Base-by-base conservation (phyloP, 2,888 invertebrate genomes). In the Cantharis nigra region DNA sequence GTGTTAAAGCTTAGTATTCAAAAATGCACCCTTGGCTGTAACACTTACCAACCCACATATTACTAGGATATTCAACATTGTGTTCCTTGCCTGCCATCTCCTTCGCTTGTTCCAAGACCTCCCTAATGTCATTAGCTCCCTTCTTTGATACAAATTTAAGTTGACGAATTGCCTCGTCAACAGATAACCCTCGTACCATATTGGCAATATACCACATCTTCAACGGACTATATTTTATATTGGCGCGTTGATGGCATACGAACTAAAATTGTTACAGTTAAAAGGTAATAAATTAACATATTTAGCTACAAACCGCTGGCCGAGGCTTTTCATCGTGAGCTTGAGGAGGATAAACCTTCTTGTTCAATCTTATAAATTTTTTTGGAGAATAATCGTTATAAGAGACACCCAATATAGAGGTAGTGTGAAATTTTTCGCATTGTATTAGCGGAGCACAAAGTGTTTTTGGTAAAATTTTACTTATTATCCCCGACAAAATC, bases 91-190 rank as follows among this genome's bases (percentile, higher is more conserved):
- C 94, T 64, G 98, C 98, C 82, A 96, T 87, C 83, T 95, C 92
- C 87, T 96, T 96, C 4, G 98, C 98, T 91, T 98, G 98, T 78
- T 95, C 89, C 79, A 99, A 91, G 2, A 95, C 92, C 88, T 97
- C 93, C 85, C 93, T 93, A 0, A 93, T 93, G 87, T 91, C 91
- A 71, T 87, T 89, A 65, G 94, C 95, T 28, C 96, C 97, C 88
- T 96, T 96, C 85, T 94, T 95, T 10, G 91, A 87, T 0, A 96
- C 91, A 90, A 97, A 98, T 83, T 93, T 93, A 13, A 98, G 89
- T 87, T 98, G 98, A 87, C 95, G 96, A 0, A 98, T 86, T 11
- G 98, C 98, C 89, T 98, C 98, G 89, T 98, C 98, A 2, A 98
- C 94, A 14, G 94, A 91, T 95, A 98, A 94, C 13, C 98, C 98